These are phyloP conservation scores for Monodelphis domestica DNA, from an alignment of 2,797 vertebrate genomes.

Conservation along the genomic window DNA sequence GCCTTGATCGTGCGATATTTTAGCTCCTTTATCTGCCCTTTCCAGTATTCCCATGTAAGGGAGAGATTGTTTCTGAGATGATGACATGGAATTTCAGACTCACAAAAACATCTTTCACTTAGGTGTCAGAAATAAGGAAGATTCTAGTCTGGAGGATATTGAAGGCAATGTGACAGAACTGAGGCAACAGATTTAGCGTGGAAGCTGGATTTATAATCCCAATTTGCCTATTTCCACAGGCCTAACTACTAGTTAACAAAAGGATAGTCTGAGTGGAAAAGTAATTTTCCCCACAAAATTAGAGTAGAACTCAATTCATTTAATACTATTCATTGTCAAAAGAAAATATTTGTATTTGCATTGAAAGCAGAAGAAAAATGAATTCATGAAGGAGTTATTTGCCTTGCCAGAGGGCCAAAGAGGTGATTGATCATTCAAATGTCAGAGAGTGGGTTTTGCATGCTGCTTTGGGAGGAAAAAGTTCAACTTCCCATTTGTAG, in stretches of 20 bases:
- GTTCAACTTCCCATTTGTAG: slow-evolving; percentile 2
- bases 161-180: not conserved
- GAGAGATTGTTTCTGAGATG: slow-evolving; percentile 37
- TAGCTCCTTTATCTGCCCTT: slow-evolving; percentile 44
- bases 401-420: slow-evolving; percentile 36
- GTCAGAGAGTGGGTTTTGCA: not conserved
- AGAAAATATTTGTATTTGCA: slow-evolving; percentile 24
- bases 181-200: slow-evolving; percentile 1
- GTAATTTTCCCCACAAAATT: slow-evolving; percentile 29
- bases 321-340: slow-evolving; percentile 27
- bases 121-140: not conserved
- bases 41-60: slow-evolving; percentile 46
- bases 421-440: not conserved
- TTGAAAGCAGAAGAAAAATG: slow-evolving; percentile 18
- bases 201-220: not conserved
- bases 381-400: slow-evolving; percentile 1
- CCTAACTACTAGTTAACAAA: slow-evolving; percentile 9
- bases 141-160: slow-evolving; percentile 7
- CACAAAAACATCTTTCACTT: slow-evolving; percentile 8
- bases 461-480: not conserved
- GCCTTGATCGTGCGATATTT: slow-evolving; percentile 44
- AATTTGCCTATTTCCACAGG: not conserved
- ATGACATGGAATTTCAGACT: slow-evolving; percentile 37
- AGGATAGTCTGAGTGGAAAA: slow-evolving; percentile 20
- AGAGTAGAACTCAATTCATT: slow-evolving; percentile 37